These are phyloP conservation scores for Salvelinus alpinus DNA, from an alignment of 2,113 vertebrate genomes.

Conservation along the genomic window DNA sequence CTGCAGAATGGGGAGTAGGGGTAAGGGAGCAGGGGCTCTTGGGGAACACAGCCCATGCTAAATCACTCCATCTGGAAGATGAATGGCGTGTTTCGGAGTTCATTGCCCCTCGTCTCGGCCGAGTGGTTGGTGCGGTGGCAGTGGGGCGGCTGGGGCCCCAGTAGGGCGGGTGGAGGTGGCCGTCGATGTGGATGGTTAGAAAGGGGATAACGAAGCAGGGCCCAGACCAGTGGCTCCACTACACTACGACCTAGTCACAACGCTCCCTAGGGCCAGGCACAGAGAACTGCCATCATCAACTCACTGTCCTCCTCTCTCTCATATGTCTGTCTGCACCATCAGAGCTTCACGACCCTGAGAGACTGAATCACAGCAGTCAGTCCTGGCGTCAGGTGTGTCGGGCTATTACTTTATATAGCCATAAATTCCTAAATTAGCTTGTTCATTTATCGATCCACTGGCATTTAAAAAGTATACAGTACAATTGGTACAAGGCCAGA, in stretches of 20 bases:
- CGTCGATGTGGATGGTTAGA: conserved; percentile 61
- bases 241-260: conserved; percentile 33
- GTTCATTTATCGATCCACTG: not conserved
- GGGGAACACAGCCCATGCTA: conserved; percentile 53
- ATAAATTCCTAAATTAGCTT: not conserved
- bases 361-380: not conserved
- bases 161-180: conserved; percentile 45
- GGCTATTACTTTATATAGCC: not conserved
- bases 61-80: conserved; percentile 74
- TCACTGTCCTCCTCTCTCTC: conserved; percentile 10
- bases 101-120: conserved; percentile 70
- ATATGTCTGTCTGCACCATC: not conserved
- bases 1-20: conserved; percentile 54
- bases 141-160: conserved; percentile 45
- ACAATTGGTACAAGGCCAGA: not conserved
- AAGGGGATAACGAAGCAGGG: conserved; percentile 65
- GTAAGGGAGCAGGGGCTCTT: conserved; percentile 50
- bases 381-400: too few relatives aligned
- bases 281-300: conserved; percentile 25
- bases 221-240: conserved; percentile 30
- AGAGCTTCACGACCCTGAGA: not conserved
- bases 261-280: conserved; percentile 37
- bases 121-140: conserved; percentile 53
- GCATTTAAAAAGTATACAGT: not conserved
- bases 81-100: conserved; percentile 72